These are phyloP conservation scores for Rhinoderma darwinii DNA, from an alignment of 2,113 vertebrate genomes.

Conservation along the genomic window DNA sequence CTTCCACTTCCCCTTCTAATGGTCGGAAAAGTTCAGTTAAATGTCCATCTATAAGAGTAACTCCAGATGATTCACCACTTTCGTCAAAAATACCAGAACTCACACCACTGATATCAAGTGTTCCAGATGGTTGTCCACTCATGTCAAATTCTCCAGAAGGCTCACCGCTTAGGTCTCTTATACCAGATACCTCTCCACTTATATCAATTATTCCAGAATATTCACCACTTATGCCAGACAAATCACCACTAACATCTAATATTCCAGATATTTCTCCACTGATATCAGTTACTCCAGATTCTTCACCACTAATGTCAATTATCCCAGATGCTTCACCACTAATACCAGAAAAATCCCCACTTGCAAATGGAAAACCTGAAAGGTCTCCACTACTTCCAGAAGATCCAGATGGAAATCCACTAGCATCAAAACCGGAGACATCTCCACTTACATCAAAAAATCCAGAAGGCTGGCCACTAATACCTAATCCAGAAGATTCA, in stretches of 20 bases:
- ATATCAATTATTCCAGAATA: slow-evolving; percentile 68
- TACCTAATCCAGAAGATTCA: slow-evolving; percentile 66
- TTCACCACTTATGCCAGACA: slow-evolving; percentile 73
- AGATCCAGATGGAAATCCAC: slow-evolving; percentile 66
- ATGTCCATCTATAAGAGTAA: slow-evolving; percentile 75
- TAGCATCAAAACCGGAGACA: slow-evolving; percentile 71
- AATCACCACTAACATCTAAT: slow-evolving; percentile 69
- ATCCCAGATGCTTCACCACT: slow-evolving; percentile 73
- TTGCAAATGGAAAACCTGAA: slow-evolving; percentile 73
- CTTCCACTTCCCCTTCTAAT: slow-evolving; percentile 72
- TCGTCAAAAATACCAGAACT: slow-evolving; percentile 65
- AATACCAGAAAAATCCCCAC: slow-evolving; percentile 67
- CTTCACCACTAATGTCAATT: slow-evolving; percentile 66
- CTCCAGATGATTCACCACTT: slow-evolving; percentile 67
- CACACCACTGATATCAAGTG: slow-evolving; percentile 65
- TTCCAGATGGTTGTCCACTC: slow-evolving; percentile 59
- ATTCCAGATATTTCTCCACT: slow-evolving; percentile 73
- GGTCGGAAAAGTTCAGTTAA: slow-evolving; percentile 72
- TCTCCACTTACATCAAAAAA: slow-evolving; percentile 66
- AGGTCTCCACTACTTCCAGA: slow-evolving; percentile 71
- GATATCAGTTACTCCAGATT: slow-evolving; percentile 71
- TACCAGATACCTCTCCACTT: slow-evolving; percentile 66
- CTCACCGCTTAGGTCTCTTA: slow-evolving; percentile 56
- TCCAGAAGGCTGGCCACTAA: slow-evolving; percentile 63
- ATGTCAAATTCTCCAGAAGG: slow-evolving; percentile 51